Evolutionary conservation across 1,140 invertebrate species (phyloP), one percentile per base, ranked within the genome.

Genomic region (Orius laevigatus): DNA sequence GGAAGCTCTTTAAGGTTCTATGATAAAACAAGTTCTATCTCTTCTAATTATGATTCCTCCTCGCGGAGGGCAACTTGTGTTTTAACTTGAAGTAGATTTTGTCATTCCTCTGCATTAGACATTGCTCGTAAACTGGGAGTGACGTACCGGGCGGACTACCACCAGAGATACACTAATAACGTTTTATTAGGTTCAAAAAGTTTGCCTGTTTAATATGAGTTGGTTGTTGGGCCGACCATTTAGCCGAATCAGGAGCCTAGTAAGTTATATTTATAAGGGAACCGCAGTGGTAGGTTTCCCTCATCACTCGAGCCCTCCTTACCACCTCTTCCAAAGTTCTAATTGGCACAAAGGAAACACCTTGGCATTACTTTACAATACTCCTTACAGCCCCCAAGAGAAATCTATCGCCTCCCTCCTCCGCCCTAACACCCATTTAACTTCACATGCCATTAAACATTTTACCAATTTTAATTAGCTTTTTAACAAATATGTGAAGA

Each of bases 81-180:
- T 49, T 49, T 49, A 49, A 49, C 48, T 49, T 49, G 48, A 49
- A 49, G 48, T 49, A 49, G 48, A 49, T 49, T 49, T 49, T 49
- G 48, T 49, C 48, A 49, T 49, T 49, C 48, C 36, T 49, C 48
- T 40, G 39, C 48, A 49, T 49, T 49, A 49, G 48, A 49, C 48
- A 49, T 49, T 36, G 40, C 36, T 40, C 41, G 43, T 49, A 49
- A 49, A 49, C 39, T 31, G 39, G 40, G 48, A 49, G 40, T 41
- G 48, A 49, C 35, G 16, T 19, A 32, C 12, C 25, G 36, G 31
- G 39, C 40, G 32, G 15, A 10, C 31, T 34, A 39, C 40, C 40
- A 15, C 40, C 5, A 45, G 43, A 45, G 32, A 45, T 45, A 45
- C 43, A 14, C 36, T 49, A 49, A 49, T 49, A 49, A 49, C 48